These are phyloP conservation scores for Cygnus atratus DNA, from an alignment of 2,113 vertebrate genomes.

Conservation along the genomic window DNA sequence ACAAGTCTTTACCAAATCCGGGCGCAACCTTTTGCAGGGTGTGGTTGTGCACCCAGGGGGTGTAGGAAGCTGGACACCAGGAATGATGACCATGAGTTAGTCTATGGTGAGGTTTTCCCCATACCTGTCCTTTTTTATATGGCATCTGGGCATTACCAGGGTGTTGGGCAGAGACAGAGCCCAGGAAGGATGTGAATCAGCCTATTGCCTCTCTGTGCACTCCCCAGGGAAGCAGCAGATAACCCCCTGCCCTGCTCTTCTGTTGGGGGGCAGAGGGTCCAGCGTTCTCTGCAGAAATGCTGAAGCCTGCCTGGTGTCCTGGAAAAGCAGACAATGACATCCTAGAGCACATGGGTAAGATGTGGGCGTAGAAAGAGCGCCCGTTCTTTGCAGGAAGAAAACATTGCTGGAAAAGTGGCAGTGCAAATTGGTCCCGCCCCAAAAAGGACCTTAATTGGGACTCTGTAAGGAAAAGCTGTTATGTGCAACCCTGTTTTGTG, in stretches of 20 bases:
- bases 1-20: neutral
- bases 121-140: neutral
- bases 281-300: neutral
- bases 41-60: accelerated
- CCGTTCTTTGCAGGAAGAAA: neutral
- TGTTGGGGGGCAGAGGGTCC: accelerated
- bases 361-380: accelerated
- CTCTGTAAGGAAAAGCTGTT: neutral
- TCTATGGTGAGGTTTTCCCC: accelerated
- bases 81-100: neutral
- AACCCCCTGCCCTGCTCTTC: neutral
- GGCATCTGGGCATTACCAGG: neutral
- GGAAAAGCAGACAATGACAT: neutral
- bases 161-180: neutral
- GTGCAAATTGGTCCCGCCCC: neutral
- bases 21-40: neutral
- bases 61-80: accelerated
- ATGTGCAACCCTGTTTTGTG: accelerated
- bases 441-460: neutral
- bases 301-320: neutral
- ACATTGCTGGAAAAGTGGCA: accelerated
- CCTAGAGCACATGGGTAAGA: neutral
- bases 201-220: accelerated
- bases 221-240: neutral
- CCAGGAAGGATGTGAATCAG: accelerated